Conservation (phyloP, 2,113 vertebrate genomes). For the Lontra canadensis region DNA sequence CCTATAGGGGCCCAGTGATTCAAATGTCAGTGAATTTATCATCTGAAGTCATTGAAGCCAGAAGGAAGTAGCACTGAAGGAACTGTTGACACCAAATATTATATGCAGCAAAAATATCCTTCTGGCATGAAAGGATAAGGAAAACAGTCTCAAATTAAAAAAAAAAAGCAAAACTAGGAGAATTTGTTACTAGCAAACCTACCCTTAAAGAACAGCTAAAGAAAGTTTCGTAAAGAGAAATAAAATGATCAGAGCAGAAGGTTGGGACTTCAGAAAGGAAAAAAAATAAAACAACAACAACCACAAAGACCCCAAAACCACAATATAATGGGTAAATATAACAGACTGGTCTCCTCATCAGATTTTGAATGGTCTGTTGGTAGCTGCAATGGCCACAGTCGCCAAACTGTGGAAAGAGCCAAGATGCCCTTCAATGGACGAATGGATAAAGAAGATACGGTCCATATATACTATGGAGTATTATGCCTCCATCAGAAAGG, state of each 20-base stretch:
- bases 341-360: not conserved
- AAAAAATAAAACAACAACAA: not conserved
- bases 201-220: not conserved
- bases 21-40: not conserved
- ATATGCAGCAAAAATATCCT: not conserved
- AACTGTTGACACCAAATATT: not conserved
- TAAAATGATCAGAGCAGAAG: not conserved
- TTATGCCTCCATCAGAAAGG: no score
- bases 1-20: not conserved
- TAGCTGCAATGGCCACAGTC: not conserved
- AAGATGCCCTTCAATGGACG: no score
- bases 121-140: not conserved
- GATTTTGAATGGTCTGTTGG: not conserved
- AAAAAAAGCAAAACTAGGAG: not conserved
- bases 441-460: no score
- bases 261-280: not conserved
- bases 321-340: not conserved
- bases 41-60: slow-evolving; percentile 13
- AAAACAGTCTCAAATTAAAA: not conserved
- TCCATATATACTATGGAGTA: no score
- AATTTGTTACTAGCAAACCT: not conserved
- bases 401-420: no score
- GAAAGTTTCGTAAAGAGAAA: not conserved
- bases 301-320: no score
- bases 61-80: not conserved